phyloP scores from a whole-genome alignment of 2,888 invertebrate genomes.

The Dendrolimus houi region DNA sequence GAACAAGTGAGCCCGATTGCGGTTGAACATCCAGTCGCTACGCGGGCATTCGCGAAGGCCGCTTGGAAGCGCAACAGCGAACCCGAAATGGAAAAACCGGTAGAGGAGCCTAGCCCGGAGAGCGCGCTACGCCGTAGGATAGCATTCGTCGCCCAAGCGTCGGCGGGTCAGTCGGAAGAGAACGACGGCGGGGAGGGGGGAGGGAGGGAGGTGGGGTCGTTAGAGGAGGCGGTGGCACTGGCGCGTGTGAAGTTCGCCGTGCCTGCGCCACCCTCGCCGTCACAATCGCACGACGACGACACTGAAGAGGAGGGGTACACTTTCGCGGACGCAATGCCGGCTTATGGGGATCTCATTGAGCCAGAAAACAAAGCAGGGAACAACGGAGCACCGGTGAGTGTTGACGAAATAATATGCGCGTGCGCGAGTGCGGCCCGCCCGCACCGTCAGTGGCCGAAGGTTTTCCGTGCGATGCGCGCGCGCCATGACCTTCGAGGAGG shows the following conservation, averaged over 20 bases:
- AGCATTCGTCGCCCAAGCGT: slow-evolving; percentile 72
- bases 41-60: slow-evolving; percentile 71
- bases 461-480: slow-evolving; percentile 65
- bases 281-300: slow-evolving; percentile 57
- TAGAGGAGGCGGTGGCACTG: slow-evolving; percentile 71
- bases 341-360: slow-evolving; percentile 73
- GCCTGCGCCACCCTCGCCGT: slow-evolving; percentile 46
- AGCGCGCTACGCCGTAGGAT: slow-evolving; percentile 66
- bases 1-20: slow-evolving; percentile 55
- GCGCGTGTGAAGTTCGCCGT: slow-evolving; percentile 64
- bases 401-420: slow-evolving; percentile 19
- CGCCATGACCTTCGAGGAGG: slow-evolving; percentile 72
- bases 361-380: slow-evolving; percentile 44
- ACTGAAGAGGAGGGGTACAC: slow-evolving; percentile 65
- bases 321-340: slow-evolving; percentile 67
- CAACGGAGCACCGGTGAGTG: slow-evolving; percentile 53
- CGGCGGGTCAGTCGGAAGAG: slow-evolving; percentile 71
- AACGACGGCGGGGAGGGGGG: slow-evolving; percentile 60
- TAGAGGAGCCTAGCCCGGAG: slow-evolving; percentile 64
- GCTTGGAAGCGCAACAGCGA: slow-evolving; percentile 65
- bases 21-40: slow-evolving; percentile 67
- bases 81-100: slow-evolving; percentile 55
- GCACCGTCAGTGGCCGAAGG: slow-evolving; percentile 44
- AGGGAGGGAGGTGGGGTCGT: slow-evolving; percentile 59
- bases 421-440: slow-evolving; percentile 16